Conservation (phyloP, 2,797 vertebrate species). For the Alosa sapidissima region DNA sequence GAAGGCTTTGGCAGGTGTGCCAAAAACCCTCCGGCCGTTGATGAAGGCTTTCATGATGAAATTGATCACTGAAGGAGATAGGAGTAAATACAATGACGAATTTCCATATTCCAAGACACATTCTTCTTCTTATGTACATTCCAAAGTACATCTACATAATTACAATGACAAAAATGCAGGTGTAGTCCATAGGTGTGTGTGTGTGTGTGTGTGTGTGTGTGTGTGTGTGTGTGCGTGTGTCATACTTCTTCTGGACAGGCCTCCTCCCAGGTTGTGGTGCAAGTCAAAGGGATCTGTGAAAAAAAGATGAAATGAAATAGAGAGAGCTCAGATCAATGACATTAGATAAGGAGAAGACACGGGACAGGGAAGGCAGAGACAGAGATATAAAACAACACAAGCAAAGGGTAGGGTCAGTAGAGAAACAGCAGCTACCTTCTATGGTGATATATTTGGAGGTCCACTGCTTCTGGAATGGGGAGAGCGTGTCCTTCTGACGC, state of each 20-base stretch:
- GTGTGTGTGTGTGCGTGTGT: neutral
- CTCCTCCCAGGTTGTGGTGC: slow-evolving; percentile 94
- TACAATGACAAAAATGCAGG: neutral
- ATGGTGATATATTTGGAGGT: slow-evolving; percentile 96
- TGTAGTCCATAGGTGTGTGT: neutral
- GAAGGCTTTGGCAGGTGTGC: slow-evolving; percentile 81
- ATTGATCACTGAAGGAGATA: slow-evolving; percentile 84
- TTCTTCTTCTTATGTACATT: no score
- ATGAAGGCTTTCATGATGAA: slow-evolving; percentile 99
- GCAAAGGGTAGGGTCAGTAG: neutral
- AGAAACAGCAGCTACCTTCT: slow-evolving; percentile 78
- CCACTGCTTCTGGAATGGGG: slow-evolving; percentile 98
- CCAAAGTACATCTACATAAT: no score
- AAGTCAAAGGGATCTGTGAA: slow-evolving; percentile 91
- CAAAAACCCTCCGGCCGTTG: slow-evolving; percentile 90
- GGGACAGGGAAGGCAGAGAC: neutral
- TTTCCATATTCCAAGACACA: no score
- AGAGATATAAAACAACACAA: neutral
- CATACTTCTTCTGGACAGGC: slow-evolving; percentile 94
- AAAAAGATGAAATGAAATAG: neutral
- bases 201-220: neutral
- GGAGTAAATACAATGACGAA: no score
- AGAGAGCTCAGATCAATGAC: neutral
- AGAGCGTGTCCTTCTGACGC: slow-evolving; percentile 84
- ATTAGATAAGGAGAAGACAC: neutral